phyloP scores from a whole-genome alignment of 2,888 invertebrate species.

The Plemyria rubiginata region DNA sequence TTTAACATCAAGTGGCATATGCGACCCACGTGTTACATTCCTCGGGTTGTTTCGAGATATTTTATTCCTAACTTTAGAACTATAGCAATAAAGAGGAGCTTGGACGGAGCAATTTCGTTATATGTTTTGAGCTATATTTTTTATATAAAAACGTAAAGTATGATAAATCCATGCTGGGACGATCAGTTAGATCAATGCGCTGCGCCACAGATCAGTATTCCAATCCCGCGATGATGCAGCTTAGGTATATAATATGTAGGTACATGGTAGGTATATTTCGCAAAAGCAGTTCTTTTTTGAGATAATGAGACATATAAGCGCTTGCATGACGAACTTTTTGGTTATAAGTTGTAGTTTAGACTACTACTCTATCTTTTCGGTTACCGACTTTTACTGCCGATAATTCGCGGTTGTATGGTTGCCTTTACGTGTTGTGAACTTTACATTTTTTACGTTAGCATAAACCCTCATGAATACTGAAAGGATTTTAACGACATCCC shows the following conservation, averaged over 20 bases:
- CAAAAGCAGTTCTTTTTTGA: too few species aligned
- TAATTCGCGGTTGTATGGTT: slow-evolving; percentile 27
- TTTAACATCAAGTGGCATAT: slow-evolving; percentile 56
- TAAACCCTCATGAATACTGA: slow-evolving; percentile 31
- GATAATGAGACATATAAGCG: too few species aligned
- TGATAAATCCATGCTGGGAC: neutral
- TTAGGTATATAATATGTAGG: too few species aligned
- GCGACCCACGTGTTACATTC: slow-evolving; percentile 44
- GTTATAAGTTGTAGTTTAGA: slow-evolving; percentile 2
- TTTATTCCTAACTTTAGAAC: slow-evolving; percentile 27
- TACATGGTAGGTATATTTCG: too few species aligned
- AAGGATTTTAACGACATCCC: slow-evolving; percentile 28
- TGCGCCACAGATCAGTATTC: too few species aligned
- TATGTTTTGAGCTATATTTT: neutral
- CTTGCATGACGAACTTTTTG: neutral
- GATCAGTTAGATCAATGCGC: neutral
- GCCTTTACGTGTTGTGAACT: slow-evolving; percentile 25
- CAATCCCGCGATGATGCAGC: too few species aligned
- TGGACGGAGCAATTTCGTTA: neutral
- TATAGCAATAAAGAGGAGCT: slow-evolving; percentile 29
- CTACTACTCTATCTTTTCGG: neutral
- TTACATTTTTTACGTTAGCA: slow-evolving; percentile 23
- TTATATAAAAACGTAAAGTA: neutral
- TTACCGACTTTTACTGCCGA: slow-evolving; percentile 12
- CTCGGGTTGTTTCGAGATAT: slow-evolving; percentile 35